Conservation (phyloP, 2,888 invertebrate species). For the Rutpela maculata region DNA sequence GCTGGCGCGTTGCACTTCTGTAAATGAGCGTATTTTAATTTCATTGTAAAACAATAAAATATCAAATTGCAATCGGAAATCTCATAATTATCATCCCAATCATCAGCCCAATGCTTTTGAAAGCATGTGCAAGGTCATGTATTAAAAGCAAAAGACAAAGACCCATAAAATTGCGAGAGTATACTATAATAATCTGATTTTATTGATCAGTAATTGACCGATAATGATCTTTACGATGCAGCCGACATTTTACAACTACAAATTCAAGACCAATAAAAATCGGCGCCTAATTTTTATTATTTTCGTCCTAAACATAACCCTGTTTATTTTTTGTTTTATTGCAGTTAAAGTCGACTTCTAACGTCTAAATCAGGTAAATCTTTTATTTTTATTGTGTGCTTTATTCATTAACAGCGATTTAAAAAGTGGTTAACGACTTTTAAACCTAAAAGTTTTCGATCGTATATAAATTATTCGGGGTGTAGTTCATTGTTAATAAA, state of each 20-base stretch:
- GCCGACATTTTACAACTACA: conserved; percentile 67
- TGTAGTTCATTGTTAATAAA: not conserved
- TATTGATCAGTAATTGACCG: conserved; percentile 69
- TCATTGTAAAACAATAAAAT: not conserved
- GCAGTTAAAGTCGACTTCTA: conserved; percentile 37
- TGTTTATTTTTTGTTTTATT: conserved; percentile 37
- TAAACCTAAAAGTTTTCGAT: conserved; percentile 44
- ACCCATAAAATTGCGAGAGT: conserved; percentile 29
- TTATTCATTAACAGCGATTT: conserved; percentile 38
- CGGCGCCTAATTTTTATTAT: conserved; percentile 61
- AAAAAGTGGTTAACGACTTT: conserved; percentile 40
- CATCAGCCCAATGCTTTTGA: not conserved
- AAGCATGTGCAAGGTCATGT: conserved; percentile 23
- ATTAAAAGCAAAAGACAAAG: conserved; percentile 33
- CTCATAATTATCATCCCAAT: conserved; percentile 13
- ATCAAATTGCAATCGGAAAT: not conserved
- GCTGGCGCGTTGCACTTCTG: not conserved
- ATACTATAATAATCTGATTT: conserved; percentile 65
- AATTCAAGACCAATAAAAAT: conserved; percentile 66
- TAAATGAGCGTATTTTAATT: not conserved
- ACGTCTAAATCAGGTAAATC: conserved; percentile 43
- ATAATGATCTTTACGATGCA: conserved; percentile 69
- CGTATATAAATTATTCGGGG: conserved; percentile 43
- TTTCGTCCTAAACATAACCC: conserved; percentile 24
- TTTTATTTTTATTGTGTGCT: conserved; percentile 42